Percentiles rank a stretch among this genome's conserved stretches.
Evolutionary conservation across 1,140 invertebrate species (phyloP).

Genomic region (Chlorops oryzae): DNA sequence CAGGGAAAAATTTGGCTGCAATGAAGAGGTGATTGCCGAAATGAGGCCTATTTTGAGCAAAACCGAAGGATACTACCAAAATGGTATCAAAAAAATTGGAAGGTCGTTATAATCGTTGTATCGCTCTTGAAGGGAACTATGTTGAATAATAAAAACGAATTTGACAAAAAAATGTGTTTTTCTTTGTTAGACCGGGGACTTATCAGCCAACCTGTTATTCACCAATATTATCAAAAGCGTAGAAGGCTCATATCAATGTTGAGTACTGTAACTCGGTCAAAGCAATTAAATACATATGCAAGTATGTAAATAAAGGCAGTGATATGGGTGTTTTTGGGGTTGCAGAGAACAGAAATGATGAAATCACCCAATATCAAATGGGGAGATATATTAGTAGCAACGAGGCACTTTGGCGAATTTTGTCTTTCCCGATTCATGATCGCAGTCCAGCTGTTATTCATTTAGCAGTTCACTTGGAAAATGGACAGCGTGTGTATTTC

Average conservation of each 20-base stretch:
- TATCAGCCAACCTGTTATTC: no score
- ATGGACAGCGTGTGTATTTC: no score
- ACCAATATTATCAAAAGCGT: slow-evolving; percentile 25
- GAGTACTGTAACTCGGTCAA: slow-evolving; percentile 41
- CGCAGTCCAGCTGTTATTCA: slow-evolving; percentile 40
- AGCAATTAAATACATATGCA: slow-evolving; percentile 37
- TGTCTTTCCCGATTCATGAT: slow-evolving; percentile 37
- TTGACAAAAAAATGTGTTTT: no score
- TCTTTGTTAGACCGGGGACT: no score
- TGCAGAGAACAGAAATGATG: slow-evolving; percentile 27
- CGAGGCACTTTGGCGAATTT: slow-evolving; percentile 48
- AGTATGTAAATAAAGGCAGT: slow-evolving; percentile 25
- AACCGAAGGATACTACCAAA: no score
- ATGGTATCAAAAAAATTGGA: no score
- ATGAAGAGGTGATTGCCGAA: no score
- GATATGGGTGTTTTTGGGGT: slow-evolving; percentile 35
- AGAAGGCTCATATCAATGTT: slow-evolving; percentile 34
- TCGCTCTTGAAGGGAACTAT: no score
- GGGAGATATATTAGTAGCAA: slow-evolving; percentile 48
- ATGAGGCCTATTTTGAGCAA: no score
- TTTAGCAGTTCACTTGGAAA: slow-evolving; percentile 39
- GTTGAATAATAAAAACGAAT: no score
- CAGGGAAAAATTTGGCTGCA: no score
- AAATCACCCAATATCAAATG: slow-evolving; percentile 23
- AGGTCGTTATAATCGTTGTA: no score